Evolutionary conservation across 30 jellyfish, hydroid and myxozoan genomes (phyloP).

Genomic region (Turritopsis rubra): DNA sequence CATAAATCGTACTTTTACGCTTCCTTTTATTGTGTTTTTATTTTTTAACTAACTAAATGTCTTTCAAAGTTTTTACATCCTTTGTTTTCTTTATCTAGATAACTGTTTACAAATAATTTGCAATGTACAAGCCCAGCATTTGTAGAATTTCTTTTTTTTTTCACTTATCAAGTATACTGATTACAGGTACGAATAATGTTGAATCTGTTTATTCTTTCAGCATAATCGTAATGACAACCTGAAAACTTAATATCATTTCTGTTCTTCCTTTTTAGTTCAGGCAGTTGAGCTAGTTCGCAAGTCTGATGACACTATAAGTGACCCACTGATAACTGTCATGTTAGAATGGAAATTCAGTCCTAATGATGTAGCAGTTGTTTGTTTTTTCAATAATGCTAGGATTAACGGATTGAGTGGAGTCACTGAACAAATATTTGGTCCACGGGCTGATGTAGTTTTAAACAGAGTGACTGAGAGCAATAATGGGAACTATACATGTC

Average conservation of each 20-base stretch:
- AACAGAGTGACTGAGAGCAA: background rate
- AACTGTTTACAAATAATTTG: no score
- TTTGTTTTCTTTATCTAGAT: no score
- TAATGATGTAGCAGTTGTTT: background rate
- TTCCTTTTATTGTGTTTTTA: no score
- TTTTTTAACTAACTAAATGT: no score
- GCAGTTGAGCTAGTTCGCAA: background rate
- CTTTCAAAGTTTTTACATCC: no score
- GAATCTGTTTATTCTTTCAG: no score
- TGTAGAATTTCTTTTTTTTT: background rate
- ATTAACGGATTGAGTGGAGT: background rate
- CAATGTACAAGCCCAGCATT: no score
- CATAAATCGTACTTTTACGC: no score
- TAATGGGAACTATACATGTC: background rate
- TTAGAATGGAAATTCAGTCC: background rate
- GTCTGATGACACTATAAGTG: background rate
- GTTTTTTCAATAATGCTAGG: background rate
- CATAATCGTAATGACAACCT: no score
- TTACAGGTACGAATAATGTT: background rate
- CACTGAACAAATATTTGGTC: background rate
- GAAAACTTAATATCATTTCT: no score
- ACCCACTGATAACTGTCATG: background rate
- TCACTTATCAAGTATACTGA: background rate
- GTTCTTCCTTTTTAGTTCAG: background rate
- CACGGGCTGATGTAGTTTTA: background rate